Evolutionary conservation across 2,797 vertebrate genomes (phyloP).

Genomic region (Onychomys leucogaster): DNA sequence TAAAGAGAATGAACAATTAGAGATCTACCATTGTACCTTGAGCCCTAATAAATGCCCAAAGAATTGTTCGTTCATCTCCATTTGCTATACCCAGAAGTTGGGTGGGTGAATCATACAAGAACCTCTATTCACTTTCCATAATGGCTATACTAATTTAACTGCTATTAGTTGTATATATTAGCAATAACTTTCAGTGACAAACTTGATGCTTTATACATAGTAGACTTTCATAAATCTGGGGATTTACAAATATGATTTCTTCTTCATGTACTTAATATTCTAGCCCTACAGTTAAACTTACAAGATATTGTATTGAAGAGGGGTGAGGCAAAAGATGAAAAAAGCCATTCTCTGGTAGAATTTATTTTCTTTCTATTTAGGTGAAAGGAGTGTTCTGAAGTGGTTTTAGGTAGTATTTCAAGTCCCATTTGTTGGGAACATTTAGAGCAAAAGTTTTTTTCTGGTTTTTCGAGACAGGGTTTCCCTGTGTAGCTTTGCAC

Average conservation of each 20-base stretch:
- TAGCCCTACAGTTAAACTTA: slow-evolving; percentile 13
- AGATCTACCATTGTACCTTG: background rate
- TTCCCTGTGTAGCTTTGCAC: too few relatives aligned
- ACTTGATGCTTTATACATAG: background rate
- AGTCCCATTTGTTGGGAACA: background rate
- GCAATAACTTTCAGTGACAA: slow-evolving; percentile 32
- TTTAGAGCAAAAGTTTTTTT: slow-evolving; percentile 23
- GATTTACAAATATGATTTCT: slow-evolving; percentile 31
- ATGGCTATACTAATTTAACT: background rate
- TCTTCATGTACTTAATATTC: slow-evolving; percentile 39
- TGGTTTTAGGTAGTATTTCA: background rate
- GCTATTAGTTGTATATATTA: background rate
- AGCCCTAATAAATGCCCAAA: background rate
- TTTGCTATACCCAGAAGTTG: background rate
- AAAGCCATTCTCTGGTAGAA: slow-evolving; percentile 46
- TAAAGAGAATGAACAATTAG: background rate
- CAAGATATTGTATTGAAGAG: background rate
- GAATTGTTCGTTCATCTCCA: background rate
- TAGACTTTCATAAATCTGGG: slow-evolving; percentile 17
- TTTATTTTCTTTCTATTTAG: background rate
- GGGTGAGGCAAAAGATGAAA: slow-evolving; percentile 27
- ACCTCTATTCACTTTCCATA: background rate
- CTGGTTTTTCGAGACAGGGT: too few relatives aligned
- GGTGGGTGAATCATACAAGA: background rate
- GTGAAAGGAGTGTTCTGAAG: background rate